Conservation (phyloP, 2,888 invertebrate species). For the Machimus atricapillus region DNA sequence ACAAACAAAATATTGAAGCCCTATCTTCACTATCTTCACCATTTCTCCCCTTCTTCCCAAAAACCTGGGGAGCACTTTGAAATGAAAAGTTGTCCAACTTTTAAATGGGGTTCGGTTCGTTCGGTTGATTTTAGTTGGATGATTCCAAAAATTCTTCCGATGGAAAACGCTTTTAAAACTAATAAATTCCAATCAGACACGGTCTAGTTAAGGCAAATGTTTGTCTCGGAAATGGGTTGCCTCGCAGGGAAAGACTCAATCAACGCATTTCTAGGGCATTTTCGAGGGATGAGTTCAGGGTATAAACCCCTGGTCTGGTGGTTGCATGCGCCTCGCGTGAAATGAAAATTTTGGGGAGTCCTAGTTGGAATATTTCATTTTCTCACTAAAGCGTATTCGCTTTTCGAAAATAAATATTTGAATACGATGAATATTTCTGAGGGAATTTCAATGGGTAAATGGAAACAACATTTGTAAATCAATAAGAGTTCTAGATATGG, state of each 20-base stretch:
- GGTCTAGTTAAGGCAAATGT: constrained; percentile 13
- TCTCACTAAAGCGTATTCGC: not conserved
- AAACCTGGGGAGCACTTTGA: not conserved
- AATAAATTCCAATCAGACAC: constrained; percentile 12
- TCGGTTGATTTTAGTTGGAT: not conserved
- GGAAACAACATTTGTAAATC: not conserved
- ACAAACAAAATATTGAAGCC: not conserved
- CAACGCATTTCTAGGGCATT: not conserved
- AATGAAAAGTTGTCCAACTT: not conserved
- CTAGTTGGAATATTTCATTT: not conserved
- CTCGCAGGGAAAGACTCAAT: not conserved
- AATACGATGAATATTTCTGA: not conserved
- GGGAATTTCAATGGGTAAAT: not conserved
- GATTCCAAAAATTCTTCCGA: not conserved
- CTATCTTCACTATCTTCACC: not conserved
- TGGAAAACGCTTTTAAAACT: not conserved
- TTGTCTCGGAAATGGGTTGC: constrained; percentile 3
- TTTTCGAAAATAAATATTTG: not conserved
- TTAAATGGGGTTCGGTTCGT: not conserved
- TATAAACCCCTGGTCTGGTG: not conserved
- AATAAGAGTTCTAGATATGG: not conserved
- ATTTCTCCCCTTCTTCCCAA: not conserved
- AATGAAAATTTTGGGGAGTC: not conserved
- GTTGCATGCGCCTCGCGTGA: not conserved
- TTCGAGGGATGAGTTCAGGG: not conserved